These are phyloP conservation scores for Drosophila nigrodunni DNA, from an alignment of 1,140 invertebrate species.

Conservation along the genomic window DNA sequence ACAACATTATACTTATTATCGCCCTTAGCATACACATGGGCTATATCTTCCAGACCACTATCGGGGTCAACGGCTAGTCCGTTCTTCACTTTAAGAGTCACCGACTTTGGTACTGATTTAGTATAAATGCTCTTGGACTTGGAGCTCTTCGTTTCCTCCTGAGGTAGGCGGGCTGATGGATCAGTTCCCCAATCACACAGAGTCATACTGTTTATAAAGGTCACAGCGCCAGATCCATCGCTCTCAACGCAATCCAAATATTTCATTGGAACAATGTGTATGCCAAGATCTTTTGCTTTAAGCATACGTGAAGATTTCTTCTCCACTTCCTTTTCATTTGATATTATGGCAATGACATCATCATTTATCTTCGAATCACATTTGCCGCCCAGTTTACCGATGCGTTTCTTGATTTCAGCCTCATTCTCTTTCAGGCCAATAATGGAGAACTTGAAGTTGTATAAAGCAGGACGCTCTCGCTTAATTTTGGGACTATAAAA, in stretches of 20 bases:
- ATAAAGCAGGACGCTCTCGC: slow-evolving; percentile 88
- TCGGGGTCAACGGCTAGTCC: slow-evolving; percentile 96
- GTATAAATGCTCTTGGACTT: slow-evolving; percentile 89
- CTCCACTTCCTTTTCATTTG: slow-evolving; percentile 89
- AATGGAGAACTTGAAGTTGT: slow-evolving; percentile 92
- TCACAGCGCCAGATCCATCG: slow-evolving; percentile 86
- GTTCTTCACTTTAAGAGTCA: slow-evolving; percentile 93
- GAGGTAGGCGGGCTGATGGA: slow-evolving; percentile 86
- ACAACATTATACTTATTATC: slow-evolving; percentile 91
- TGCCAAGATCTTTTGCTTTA: slow-evolving; percentile 88
- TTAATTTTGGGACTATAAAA: slow-evolving; percentile 87
- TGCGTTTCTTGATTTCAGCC: slow-evolving; percentile 88
- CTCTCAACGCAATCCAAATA: slow-evolving; percentile 90
- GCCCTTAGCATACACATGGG: slow-evolving; percentile 91
- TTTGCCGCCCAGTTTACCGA: slow-evolving; percentile 91
- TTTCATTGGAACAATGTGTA: slow-evolving; percentile 92
- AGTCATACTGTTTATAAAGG: slow-evolving; percentile 89
- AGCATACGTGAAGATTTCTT: slow-evolving; percentile 89
- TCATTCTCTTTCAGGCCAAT: slow-evolving; percentile 87
- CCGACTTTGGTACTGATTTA: slow-evolving; percentile 88
- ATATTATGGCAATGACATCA: slow-evolving; percentile 91
- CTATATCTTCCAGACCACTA: slow-evolving; percentile 90
- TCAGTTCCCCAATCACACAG: slow-evolving; percentile 94
- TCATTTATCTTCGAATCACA: slow-evolving; percentile 88
- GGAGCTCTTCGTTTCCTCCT: slow-evolving; percentile 86